phyloP scores from a whole-genome alignment of 2,113 vertebrate genomes.

The Cavia aperea region DNA sequence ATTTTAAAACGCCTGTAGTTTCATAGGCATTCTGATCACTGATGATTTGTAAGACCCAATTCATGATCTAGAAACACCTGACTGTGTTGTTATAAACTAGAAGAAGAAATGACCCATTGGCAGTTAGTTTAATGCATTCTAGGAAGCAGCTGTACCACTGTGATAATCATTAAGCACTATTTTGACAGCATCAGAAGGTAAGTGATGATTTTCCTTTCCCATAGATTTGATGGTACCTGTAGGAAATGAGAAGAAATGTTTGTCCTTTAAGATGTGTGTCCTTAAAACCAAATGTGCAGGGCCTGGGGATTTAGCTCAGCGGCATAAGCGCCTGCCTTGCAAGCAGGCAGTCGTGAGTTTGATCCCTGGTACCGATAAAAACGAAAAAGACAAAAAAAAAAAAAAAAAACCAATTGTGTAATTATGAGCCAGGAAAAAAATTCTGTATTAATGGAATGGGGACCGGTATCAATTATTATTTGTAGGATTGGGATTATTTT shows the following conservation, averaged over 20 bases:
- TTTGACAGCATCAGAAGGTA: constrained; percentile 78
- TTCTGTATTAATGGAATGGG: neutral
- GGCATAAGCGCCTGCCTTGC: too few relatives aligned
- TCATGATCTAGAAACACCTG: constrained; percentile 73
- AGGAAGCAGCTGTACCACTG: constrained; percentile 75
- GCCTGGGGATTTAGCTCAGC: too few relatives aligned
- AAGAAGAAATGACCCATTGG: constrained; percentile 75
- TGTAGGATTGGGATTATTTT: neutral
- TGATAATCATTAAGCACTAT: constrained; percentile 82
- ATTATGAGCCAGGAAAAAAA: constrained; percentile 19
- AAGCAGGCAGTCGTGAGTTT: too few relatives aligned
- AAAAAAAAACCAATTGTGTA: constrained; percentile 43
- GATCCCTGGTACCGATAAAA: too few relatives aligned
- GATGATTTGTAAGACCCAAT: constrained; percentile 72
- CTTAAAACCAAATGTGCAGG: constrained; percentile 54
- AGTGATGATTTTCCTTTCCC: constrained; percentile 76
- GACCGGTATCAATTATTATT: neutral
- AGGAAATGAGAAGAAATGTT: constrained; percentile 69
- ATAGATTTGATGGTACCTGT: constrained; percentile 77
- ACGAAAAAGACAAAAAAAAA: too few relatives aligned
- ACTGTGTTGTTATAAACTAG: constrained; percentile 80
- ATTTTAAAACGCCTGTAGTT: constrained; percentile 69
- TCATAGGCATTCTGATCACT: constrained; percentile 70
- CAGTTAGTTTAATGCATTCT: constrained; percentile 74
- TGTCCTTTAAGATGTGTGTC: constrained; percentile 66